Base-by-base conservation (phyloP, 2,113 vertebrate genomes). In the Polypterus bichir region DNA sequence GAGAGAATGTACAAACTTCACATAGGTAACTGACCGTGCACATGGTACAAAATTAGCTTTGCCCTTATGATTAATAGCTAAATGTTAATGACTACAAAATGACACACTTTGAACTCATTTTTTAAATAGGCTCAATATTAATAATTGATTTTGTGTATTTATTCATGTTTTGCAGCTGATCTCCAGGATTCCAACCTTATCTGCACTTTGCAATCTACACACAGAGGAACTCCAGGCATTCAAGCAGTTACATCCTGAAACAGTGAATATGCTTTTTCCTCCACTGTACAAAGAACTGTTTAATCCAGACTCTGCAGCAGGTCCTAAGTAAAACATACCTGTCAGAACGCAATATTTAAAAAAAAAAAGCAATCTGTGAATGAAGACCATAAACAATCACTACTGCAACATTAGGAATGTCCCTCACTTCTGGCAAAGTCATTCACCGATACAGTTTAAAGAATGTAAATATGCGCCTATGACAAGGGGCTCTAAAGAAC, bases 401-500 rank as follows among this genome's bases (percentile, higher is more conserved):
- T 82, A 90, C 91, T 83, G 79, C 88, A 92, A 91, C 89, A 88
- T 85, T 91, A 92, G 92, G 92, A 97, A 98, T 96, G 94, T 97
- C 86, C 91, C 92, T 91, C 92, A 94, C 92, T 95, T 94, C 91
- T 83, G 80, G 82, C 89, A 87, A 85, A 86, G 88, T 85, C 86
- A 88, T 97, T 93, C 95, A 97, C 96, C 92, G 92, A 89, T 94
- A 97, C 96, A 97, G 93, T 94, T 92, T 92, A 88, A 97, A 95
- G 96, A 97, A 98, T 98, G 96, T 98, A 94, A 90, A 97, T 97
- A 98, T 76, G 77, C 81, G 82, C 87, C 87, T 84, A 74, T 79
- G 80, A 86, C 70, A 80, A 79, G 87, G 89, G 86, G 88, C 87
- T 83, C 85, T 86, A 79, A 68, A 72, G 79, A 78, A 79, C 78